Percentiles rank a stretch among this genome's conserved stretches.
Evolutionary conservation across 1,140 invertebrate genomes (phyloP).

Genomic region (Mactra quadrangularis): DNA sequence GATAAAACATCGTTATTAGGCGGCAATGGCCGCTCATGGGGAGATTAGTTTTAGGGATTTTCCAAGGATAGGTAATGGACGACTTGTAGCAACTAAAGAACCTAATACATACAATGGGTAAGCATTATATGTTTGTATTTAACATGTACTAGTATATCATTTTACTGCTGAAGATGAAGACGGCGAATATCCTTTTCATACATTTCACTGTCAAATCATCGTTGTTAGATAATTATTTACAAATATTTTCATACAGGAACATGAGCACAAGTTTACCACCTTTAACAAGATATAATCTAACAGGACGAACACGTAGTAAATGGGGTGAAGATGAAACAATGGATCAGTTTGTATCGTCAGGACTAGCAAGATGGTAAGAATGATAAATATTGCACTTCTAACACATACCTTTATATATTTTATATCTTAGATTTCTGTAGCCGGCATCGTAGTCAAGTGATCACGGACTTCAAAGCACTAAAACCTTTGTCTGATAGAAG

Average conservation of each 20-base stretch:
- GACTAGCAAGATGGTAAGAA: background rate
- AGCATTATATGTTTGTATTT: background rate
- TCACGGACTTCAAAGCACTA: background rate
- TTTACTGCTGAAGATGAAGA: background rate
- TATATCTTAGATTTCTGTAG: background rate
- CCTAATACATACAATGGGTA: background rate
- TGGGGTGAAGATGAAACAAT: constrained; percentile 22
- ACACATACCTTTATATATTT: no score
- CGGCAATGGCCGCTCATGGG: background rate
- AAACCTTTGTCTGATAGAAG: background rate
- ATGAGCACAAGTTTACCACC: constrained; percentile 15
- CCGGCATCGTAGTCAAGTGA: background rate
- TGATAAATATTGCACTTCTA: no score
- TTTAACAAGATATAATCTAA: background rate
- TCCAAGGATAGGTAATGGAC: background rate
- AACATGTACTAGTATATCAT: background rate
- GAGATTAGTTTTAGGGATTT: background rate
- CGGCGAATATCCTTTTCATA: background rate
- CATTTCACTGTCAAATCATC: background rate
- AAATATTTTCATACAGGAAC: background rate
- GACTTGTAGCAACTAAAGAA: background rate
- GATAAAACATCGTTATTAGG: no score
- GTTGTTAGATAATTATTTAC: background rate
- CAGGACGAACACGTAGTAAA: background rate
- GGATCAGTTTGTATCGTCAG: background rate